Evolutionary conservation across 2,113 vertebrate species (phyloP), one percentile per base, ranked within the genome.

Genomic region (Progne subis): DNA sequence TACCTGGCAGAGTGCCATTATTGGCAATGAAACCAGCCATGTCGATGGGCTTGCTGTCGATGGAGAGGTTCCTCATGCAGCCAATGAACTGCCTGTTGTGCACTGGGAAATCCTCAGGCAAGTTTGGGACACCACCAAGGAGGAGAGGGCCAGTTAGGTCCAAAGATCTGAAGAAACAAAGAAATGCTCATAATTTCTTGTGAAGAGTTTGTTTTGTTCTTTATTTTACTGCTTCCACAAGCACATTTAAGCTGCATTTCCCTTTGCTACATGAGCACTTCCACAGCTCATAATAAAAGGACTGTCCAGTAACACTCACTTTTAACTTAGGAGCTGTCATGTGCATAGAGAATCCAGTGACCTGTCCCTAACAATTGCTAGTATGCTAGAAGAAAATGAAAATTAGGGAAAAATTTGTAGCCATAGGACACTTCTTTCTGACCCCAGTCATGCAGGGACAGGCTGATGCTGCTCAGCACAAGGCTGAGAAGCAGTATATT

Each of bases 11-110:
- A 52, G 99, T 99, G 97, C 99, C 99, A 0, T 99, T 99, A 94
- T 99, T 99, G 86, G 99, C 99, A 5, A 99, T 99, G 97, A 98
- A 99, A 90, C 98, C 97, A 18, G 98, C 99, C 99, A 99, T 99
- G 97, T 99, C 99, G 1, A 99, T 97, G 1, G 97, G 96, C 82
- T 98, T 98, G 97, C 98, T 99, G 72, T 99, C 99, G 0, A 99
- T 98, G 31, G 98, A 99, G 50, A 99, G 97, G 98, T 99, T 99
- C 88, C 99, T 98, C 98, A 99, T 99, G 97, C 99, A 99, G 92
- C 99, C 99, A 2, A 99, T 96, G 18, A 99, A 99, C 96, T 99
- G 98, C 19, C 99, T 98, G 97, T 99, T 99, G 82, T 97, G 98
- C 92, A 99, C 98, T 0, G 99, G 99, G 89, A 99, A 99, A 96